These are phyloP conservation scores for Endomychus coccineus DNA, from an alignment of 2,888 invertebrate genomes.

Conservation along the genomic window DNA sequence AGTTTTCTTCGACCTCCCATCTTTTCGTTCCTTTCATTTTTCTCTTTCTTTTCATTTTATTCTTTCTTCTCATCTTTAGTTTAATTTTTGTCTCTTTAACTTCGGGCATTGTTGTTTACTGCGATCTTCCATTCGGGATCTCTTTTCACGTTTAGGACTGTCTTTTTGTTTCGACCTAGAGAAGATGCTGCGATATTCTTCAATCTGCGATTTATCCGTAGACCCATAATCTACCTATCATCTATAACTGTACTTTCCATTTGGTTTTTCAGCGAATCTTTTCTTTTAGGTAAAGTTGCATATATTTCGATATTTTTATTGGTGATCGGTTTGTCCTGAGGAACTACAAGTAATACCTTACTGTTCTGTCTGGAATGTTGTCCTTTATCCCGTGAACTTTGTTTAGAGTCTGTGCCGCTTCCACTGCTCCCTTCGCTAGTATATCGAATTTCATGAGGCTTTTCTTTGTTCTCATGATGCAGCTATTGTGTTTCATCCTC, in stretches of 20 bases:
- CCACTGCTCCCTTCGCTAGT: conserved; percentile 70
- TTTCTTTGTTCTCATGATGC: conserved; percentile 72
- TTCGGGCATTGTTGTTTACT: conserved; percentile 61
- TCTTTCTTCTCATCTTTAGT: too few relatives aligned
- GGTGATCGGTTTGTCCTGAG: conserved; percentile 37
- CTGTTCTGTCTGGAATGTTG: conserved; percentile 58
- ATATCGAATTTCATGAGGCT: conserved; percentile 54
- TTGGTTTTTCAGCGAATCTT: conserved; percentile 59
- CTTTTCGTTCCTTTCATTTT: conserved; percentile 52
- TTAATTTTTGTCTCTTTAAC: conserved; percentile 34
- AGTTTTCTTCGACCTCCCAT: conserved; percentile 79
- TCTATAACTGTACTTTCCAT: conserved; percentile 55
- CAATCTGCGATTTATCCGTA: conserved; percentile 51
- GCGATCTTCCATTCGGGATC: conserved; percentile 79
- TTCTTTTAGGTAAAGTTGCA: conserved; percentile 84
- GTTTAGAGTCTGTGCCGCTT: conserved; percentile 63
- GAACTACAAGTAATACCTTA: conserved; percentile 46
- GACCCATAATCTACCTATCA: conserved; percentile 61
- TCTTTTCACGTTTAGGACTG: conserved; percentile 64
- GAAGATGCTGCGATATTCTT: conserved; percentile 62
- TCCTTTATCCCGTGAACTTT: conserved; percentile 61
- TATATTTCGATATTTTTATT: conserved; percentile 79
- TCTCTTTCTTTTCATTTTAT: conserved; percentile 55
- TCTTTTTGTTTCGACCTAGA: conserved; percentile 63
- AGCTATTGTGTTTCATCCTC: conserved; percentile 90